Percentiles rank a stretch among this genome's conserved stretches.
Conservation (phyloP, 2,888 invertebrate genomes). For the Stegana nigrithorax region DNA sequence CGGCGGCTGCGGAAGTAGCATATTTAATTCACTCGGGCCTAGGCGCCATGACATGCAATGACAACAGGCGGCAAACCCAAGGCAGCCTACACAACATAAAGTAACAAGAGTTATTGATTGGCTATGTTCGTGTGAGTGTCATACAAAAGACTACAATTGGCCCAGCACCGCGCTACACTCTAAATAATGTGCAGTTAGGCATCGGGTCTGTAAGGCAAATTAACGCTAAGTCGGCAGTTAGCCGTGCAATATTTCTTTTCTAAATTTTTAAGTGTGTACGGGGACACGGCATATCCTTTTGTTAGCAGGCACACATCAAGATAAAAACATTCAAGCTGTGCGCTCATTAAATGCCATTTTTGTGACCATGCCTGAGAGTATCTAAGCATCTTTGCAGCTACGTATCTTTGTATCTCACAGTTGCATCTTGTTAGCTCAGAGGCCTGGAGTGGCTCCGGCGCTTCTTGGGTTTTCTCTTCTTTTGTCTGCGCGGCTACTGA, state of each 20-base stretch:
- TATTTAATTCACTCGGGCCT: constrained; percentile 33
- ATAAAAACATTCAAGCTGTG: constrained; percentile 62
- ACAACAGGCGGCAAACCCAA: constrained; percentile 47
- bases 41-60: no score
- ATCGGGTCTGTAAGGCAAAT: constrained; percentile 20
- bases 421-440: constrained; percentile 54
- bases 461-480: neutral
- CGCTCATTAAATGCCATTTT: constrained; percentile 65
- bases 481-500: constrained; percentile 14
- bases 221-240: no score
- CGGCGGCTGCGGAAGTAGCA: constrained; percentile 45
- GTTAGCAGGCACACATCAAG: constrained; percentile 33
- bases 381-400: constrained; percentile 24
- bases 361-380: no score
- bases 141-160: constrained; percentile 33
- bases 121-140: constrained; percentile 32
- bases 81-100: constrained; percentile 40
- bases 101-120: constrained; percentile 46
- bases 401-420: constrained; percentile 43
- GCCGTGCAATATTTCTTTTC: no score
- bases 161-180: constrained; percentile 51
- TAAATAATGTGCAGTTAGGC: constrained; percentile 26
- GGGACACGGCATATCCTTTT: neutral
- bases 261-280: no score
- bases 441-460: constrained; percentile 13